These are phyloP conservation scores for Onchidella celtica DNA, from an alignment of 2,888 invertebrate species.

Conservation along the genomic window DNA sequence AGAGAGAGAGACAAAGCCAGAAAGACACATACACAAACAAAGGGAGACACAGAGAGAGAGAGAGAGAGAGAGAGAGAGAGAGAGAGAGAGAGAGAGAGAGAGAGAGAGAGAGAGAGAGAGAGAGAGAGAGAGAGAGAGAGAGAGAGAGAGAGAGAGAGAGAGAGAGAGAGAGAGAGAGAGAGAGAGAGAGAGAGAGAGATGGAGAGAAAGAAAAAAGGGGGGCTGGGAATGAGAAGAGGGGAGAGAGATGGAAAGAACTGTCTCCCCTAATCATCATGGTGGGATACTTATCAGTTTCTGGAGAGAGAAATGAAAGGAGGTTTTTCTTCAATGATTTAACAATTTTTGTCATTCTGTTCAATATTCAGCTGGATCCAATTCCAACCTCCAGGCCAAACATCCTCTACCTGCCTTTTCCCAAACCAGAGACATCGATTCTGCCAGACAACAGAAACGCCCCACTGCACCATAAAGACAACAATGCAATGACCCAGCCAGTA, in stretches of 20 bases:
- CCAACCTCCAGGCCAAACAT: too few relatives aligned
- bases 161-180: neutral
- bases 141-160: neutral
- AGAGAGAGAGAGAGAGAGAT: neutral
- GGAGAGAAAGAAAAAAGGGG: neutral
- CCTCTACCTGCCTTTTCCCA: too few relatives aligned
- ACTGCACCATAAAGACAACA: too few relatives aligned
- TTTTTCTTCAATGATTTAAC: too few relatives aligned
- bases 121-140: neutral
- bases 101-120: neutral
- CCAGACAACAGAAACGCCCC: too few relatives aligned
- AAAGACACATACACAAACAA: neutral
- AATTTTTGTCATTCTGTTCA: too few relatives aligned
- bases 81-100: neutral
- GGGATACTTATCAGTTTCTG: too few relatives aligned
- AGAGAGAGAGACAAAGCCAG: neutral
- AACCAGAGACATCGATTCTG: too few relatives aligned
- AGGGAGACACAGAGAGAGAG: neutral
- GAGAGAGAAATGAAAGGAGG: too few relatives aligned
- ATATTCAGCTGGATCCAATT: too few relatives aligned
- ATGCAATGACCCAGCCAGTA: too few relatives aligned
- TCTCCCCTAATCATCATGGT: too few relatives aligned
- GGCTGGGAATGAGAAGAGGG: neutral
- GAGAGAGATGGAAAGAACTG: conserved; percentile 10
- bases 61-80: neutral